These are phyloP conservation scores for Anastrepha ludens DNA, from an alignment of 1,140 invertebrate species.

Conservation along the genomic window DNA sequence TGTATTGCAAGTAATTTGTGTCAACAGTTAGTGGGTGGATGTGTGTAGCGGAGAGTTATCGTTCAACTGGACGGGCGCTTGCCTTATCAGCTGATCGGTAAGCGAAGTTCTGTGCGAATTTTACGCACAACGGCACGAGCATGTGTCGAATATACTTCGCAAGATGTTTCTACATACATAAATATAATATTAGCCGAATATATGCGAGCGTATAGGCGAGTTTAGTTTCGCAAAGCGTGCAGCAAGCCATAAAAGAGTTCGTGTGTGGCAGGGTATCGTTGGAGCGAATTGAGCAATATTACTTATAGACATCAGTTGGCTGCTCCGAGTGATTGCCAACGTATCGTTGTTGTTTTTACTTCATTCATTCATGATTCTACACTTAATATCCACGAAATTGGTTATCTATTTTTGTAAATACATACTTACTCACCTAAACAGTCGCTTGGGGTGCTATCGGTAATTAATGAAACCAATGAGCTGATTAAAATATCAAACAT, in stretches of 20 bases:
- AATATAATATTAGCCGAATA: not conserved
- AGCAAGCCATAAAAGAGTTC: not conserved
- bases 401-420: not conserved
- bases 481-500: not conserved
- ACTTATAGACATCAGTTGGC: too few species aligned
- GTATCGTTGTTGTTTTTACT: too few species aligned
- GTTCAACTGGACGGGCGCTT: not conserved
- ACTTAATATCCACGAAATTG: not conserved
- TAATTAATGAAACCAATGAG: not conserved
- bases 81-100: not conserved
- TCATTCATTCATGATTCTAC: not conserved
- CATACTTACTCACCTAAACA: too few species aligned
- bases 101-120: not conserved
- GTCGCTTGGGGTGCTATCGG: not conserved
- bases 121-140: not conserved
- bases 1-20: conserved; percentile 10
- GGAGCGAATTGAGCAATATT: too few species aligned
- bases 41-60: not conserved
- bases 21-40: not conserved
- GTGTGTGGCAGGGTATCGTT: not conserved
- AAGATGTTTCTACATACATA: not conserved
- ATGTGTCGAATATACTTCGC: not conserved
- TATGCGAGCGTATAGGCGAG: not conserved
- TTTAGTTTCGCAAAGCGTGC: too few species aligned
- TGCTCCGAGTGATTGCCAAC: too few species aligned